Evolutionary conservation across 1,140 invertebrate species (phyloP), one percentile per base, ranked within the genome.

Genomic region (Tetragnatha versicolor): DNA sequence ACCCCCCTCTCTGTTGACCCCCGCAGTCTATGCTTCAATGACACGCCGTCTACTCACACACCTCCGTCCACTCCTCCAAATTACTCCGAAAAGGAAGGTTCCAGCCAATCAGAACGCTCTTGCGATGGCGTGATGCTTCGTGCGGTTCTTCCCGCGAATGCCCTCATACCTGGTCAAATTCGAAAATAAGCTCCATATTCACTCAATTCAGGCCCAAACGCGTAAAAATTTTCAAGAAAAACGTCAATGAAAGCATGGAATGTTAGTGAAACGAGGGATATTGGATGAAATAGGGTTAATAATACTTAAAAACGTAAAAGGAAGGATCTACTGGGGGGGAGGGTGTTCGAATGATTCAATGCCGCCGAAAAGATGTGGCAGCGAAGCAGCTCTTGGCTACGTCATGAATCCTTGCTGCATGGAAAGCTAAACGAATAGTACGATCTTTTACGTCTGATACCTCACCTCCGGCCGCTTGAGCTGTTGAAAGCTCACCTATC

Each of bases 71-170:
- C 14, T 14, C 55, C 55, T 29, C n/a, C 25, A 29, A 7, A 31
- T 31, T 31, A 14, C 33, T 55, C 49, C 3, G 22, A 60, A 42
- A 73, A 58, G 60, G 35, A 29, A 25, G 60, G 33, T 73, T 73
- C 35, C 9, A 17, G 39, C 69, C 69, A 73, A 73, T 73, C 53
- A 73, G 6, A 31, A 25, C 20, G 35, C 25, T 5, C 53, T 45
- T 29, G 14, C 35, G 60, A 55, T 73, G 69, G 69, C 69, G 69
- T 73, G 69, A 73, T 73, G 69, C 53, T 27, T 31, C 45, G 47
- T 35, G 37, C 20, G 25, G 39, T 31, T 45, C 33, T 69, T 53
- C n/a, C 22, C 22, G 6, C 3, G 4, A 7, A 12, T 27, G 20
- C 27, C 9, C 9, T 22, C 17, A 31, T 27, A 20, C 14, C 53